These are phyloP conservation scores for Camponotus pennsylvanicus DNA, from an alignment of 1,140 invertebrate genomes.

Conservation along the genomic window DNA sequence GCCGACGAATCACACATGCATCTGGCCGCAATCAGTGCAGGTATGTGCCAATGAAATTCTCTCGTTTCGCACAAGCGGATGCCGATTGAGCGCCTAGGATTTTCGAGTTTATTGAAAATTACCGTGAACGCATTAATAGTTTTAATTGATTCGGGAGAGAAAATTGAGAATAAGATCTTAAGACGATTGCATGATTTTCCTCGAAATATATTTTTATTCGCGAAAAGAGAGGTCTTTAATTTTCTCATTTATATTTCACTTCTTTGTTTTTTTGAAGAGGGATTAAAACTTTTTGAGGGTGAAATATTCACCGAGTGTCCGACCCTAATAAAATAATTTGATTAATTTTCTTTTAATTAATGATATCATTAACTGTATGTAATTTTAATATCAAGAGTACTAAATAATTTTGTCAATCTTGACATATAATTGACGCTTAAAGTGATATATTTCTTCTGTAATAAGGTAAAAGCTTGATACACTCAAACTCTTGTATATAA, in stretches of 20 bases:
- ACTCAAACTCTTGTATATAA: background rate
- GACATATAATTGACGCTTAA: background rate
- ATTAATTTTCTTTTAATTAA: background rate
- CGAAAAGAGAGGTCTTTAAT: background rate
- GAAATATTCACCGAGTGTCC: background rate
- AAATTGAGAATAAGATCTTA: too few relatives aligned
- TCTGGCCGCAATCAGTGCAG: slow-evolving; percentile 87
- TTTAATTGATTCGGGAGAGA: background rate
- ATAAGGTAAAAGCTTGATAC: slow-evolving; percentile 19
- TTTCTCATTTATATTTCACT: background rate
- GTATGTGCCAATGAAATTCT: slow-evolving; percentile 82
- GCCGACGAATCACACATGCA: slow-evolving; percentile 85
- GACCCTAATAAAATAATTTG: background rate
- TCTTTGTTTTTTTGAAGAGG: background rate
- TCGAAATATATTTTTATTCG: background rate
- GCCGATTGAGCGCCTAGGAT: background rate
- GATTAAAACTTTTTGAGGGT: too few relatives aligned
- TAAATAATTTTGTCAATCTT: background rate
- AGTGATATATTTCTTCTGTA: background rate
- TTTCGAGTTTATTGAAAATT: slow-evolving; percentile 28
- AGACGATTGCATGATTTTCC: background rate
- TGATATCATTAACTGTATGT: too few relatives aligned
- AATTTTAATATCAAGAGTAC: background rate
- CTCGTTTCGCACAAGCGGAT: slow-evolving; percentile 8
- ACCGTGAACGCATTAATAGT: background rate